Percentiles rank a stretch among this genome's conserved stretches.
These are phyloP conservation scores for Polyodon spathula DNA, from an alignment of 2,113 vertebrate species.

Conservation along the genomic window DNA sequence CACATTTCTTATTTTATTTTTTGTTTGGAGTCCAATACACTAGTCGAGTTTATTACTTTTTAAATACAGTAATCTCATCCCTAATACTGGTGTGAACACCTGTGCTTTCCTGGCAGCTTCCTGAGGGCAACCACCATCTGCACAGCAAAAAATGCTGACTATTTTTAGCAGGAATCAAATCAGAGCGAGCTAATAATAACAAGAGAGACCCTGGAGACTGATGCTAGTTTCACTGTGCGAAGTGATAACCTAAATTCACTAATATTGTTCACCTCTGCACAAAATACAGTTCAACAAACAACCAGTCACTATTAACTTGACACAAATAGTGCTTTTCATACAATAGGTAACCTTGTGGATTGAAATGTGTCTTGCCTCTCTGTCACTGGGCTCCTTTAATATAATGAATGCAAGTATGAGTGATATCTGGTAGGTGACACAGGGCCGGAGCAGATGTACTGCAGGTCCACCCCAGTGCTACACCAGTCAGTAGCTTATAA, in stretches of 20 bases:
- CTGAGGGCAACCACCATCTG: conserved; percentile 17
- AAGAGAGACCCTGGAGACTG: conserved; percentile 2
- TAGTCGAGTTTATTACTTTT: no score
- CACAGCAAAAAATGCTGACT: conserved; percentile 13
- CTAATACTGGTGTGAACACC: neutral
- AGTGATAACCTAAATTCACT: conserved; percentile 15
- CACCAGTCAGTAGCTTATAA: no score
- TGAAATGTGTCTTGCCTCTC: no score
- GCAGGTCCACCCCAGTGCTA: no score
- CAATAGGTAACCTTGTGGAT: neutral
- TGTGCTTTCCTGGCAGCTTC: neutral
- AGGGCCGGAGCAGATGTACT: no score
- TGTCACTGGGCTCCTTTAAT: no score
- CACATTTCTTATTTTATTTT: neutral
- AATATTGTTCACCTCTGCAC: neutral
- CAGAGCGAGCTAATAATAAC: conserved; percentile 18
- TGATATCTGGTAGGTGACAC: no score
- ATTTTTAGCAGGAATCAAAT: conserved; percentile 17
- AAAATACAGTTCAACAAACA: neutral
- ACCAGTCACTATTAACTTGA: neutral
- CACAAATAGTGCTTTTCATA: neutral
- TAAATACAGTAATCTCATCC: conserved; percentile 2
- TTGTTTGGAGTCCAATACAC: neutral
- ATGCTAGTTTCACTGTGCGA: neutral
- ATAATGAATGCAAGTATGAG: no score